Conservation (phyloP, 2,888 invertebrate genomes). For the Euclidia mi region DNA sequence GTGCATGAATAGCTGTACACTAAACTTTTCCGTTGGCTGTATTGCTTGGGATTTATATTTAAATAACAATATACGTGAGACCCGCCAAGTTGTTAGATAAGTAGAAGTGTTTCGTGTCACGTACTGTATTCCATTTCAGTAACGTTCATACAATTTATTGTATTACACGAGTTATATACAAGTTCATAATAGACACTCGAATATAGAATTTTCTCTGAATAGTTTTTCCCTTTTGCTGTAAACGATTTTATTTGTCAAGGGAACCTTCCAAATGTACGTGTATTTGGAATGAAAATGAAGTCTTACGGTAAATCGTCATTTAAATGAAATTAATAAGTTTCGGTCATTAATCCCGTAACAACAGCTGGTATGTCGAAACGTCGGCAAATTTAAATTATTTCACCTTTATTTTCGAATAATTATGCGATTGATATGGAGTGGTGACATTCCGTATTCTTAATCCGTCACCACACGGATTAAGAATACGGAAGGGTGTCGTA, state of each 20-base stretch:
- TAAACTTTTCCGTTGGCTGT: conserved; percentile 15
- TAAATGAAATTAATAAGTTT: no score
- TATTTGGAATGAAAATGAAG: conserved; percentile 1
- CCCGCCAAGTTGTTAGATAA: conserved; percentile 52
- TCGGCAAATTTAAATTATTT: no score
- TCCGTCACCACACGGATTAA: no score
- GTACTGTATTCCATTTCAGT: conserved; percentile 71
- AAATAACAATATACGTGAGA: conserved; percentile 51
- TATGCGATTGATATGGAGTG: no score
- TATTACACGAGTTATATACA: conserved; percentile 60
- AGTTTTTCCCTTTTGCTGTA: conserved; percentile 17
- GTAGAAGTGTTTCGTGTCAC: conserved; percentile 68
- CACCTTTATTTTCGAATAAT: no score
- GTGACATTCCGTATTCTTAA: no score
- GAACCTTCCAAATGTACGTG: background rate
- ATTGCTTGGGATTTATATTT: conserved; percentile 45
- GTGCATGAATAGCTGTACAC: background rate
- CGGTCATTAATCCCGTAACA: no score
- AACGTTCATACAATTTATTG: conserved; percentile 69
- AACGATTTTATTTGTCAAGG: conserved; percentile 36
- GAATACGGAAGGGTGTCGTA: no score
- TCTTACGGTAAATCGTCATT: background rate
- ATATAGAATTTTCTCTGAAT: conserved; percentile 47
- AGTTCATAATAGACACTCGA: conserved; percentile 43
- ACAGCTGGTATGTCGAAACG: no score